Percentiles rank a stretch among this genome's conserved stretches.
These are phyloP conservation scores for Candoia aspera DNA, from an alignment of 2,113 vertebrate species.

Conservation along the genomic window DNA sequence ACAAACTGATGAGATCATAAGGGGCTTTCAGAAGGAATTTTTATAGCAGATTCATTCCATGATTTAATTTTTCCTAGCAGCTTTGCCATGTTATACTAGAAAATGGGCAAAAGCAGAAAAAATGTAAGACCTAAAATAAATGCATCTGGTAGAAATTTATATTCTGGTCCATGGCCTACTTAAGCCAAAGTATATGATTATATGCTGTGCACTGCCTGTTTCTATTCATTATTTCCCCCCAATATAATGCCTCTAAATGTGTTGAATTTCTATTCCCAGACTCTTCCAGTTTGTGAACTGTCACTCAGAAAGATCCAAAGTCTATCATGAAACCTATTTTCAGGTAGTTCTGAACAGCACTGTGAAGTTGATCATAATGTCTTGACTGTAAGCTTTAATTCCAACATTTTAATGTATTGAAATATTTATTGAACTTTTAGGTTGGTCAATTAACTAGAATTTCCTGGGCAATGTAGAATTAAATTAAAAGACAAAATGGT, in stretches of 20 bases:
- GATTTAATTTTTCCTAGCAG: constrained; percentile 26
- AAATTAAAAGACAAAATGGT: neutral
- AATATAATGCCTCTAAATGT: neutral
- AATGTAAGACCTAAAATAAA: constrained; percentile 1
- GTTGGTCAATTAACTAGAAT: neutral
- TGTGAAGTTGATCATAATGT: neutral
- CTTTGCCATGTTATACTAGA: neutral
- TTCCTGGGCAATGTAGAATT: neutral
- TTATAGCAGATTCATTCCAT: constrained; percentile 7
- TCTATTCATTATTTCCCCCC: neutral
- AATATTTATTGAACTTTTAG: neutral
- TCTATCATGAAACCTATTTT: neutral
- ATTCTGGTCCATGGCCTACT: neutral
- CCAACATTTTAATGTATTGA: neutral
- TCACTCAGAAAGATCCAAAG: neutral
- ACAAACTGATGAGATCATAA: constrained; percentile 17
- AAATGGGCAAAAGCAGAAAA: constrained; percentile 2
- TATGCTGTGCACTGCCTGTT: neutral
- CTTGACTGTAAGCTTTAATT: neutral
- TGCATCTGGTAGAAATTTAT: constrained; percentile 11
- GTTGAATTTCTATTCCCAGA: neutral
- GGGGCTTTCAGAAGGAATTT: constrained; percentile 29
- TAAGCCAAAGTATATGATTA: neutral
- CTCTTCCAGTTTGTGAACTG: neutral
- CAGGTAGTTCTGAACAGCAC: neutral